Evolutionary conservation across 2,888 invertebrate species (phyloP).

Genomic region (Drosophila dives): DNA sequence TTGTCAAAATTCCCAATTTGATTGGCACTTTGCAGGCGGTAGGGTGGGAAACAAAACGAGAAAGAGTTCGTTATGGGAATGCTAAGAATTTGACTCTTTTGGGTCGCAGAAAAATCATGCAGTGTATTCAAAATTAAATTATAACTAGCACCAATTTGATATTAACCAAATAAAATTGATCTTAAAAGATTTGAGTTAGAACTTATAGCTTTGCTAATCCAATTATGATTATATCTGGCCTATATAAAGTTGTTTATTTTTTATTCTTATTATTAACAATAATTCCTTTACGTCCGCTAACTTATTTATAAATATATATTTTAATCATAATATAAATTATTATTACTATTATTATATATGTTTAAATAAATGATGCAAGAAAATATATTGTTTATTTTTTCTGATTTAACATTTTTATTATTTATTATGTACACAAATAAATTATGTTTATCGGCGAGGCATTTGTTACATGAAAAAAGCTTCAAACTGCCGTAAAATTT

Average conservation of each 20-base stretch:
- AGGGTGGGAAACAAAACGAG: conserved; percentile 62
- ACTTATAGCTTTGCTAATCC: neutral
- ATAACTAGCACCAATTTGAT: neutral
- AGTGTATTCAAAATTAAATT: conserved; percentile 16
- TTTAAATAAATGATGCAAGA: neutral
- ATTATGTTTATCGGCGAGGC: neutral
- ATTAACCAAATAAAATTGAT: neutral
- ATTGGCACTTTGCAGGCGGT: conserved; percentile 70
- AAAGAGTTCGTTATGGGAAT: conserved; percentile 64
- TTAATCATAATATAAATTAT: neutral
- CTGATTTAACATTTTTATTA: neutral
- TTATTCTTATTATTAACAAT: neutral
- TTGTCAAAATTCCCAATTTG: conserved; percentile 72
- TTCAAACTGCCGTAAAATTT: conserved; percentile 64
- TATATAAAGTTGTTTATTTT: neutral
- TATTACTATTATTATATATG: neutral
- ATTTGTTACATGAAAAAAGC: conserved; percentile 17
- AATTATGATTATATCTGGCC: neutral
- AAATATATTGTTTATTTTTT: neutral
- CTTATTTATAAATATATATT: neutral
- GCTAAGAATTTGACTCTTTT: conserved; percentile 5
- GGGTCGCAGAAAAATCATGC: conserved; percentile 33
- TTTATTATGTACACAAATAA: conserved; percentile 1
- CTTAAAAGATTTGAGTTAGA: neutral
- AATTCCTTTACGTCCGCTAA: neutral